These are phyloP conservation scores for Porites cylindrica DNA, from an alignment of 92 coral and sea anemone genomes.

Conservation along the genomic window DNA sequence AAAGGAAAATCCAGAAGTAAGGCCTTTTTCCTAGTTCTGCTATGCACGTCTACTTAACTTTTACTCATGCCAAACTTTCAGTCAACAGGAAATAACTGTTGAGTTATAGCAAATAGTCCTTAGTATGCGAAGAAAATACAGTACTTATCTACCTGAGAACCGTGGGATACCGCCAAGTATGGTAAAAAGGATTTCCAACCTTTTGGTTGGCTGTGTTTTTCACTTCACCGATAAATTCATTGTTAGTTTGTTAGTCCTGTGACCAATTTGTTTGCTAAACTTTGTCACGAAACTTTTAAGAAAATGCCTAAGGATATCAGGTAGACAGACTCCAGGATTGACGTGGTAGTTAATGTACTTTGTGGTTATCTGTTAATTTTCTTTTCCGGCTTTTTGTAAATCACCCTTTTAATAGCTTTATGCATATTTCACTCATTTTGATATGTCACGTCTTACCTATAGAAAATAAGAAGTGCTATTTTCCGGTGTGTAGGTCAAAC, in stretches of 20 bases:
- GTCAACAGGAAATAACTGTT: neutral
- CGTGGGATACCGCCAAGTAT: neutral
- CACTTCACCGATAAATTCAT: neutral
- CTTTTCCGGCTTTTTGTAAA: neutral
- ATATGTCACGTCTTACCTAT: neutral
- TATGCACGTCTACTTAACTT: neutral
- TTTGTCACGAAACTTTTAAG: too few species aligned
- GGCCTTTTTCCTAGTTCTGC: neutral
- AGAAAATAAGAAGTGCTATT: too few species aligned
- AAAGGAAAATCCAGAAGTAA: neutral
- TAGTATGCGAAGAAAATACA: neutral
- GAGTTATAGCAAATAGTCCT: neutral
- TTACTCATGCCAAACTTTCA: neutral
- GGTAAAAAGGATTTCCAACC: too few species aligned
- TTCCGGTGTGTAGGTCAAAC: too few species aligned
- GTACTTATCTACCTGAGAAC: neutral
- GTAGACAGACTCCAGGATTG: too few species aligned
- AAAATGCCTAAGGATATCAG: too few species aligned
- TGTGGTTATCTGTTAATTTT: neutral
- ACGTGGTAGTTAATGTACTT: too few species aligned
- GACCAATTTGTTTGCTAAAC: too few species aligned
- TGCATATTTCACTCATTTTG: neutral
- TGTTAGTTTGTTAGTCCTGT: neutral
- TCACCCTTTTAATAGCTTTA: neutral
- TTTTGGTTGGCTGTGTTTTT: neutral